phyloP scores from a whole-genome alignment of 2,888 invertebrate genomes.

The Muscina levida region DNA sequence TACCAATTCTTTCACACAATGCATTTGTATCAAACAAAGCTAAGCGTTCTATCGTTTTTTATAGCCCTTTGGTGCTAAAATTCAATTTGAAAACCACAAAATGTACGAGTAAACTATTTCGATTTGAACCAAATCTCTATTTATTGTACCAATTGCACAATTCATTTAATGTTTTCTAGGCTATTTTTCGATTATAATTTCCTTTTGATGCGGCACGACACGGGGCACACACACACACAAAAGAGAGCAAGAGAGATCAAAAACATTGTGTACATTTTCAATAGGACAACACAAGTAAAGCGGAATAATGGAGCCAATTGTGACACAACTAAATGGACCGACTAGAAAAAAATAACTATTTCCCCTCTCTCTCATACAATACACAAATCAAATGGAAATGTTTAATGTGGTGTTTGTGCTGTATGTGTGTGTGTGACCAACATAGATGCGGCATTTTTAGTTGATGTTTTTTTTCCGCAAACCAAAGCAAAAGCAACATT shows the following conservation, averaged over 20 bases:
- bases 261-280: slow-evolving; percentile 21
- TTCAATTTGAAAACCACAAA: too few relatives aligned
- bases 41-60: too few relatives aligned
- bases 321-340: neutral
- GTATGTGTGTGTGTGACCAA: slow-evolving; percentile 2
- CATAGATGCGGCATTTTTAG: neutral
- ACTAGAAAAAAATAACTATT: slow-evolving; percentile 6
- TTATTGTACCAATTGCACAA: slow-evolving; percentile 14
- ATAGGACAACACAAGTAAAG: neutral
- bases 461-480: neutral
- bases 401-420: slow-evolving; percentile 14
- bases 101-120: too few relatives aligned
- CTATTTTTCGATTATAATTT: slow-evolving; percentile 20
- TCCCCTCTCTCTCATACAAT: slow-evolving; percentile 24
- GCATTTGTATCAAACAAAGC: too few relatives aligned
- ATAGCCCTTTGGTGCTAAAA: too few relatives aligned
- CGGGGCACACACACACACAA: too few relatives aligned
- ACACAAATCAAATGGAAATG: slow-evolving; percentile 36
- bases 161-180: neutral
- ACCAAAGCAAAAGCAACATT: too few relatives aligned
- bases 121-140: too few relatives aligned
- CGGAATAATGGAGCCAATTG: slow-evolving; percentile 27
- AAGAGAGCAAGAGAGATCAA: neutral
- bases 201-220: slow-evolving; percentile 3
- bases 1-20: too few relatives aligned